phyloP scores from a whole-genome alignment of 2,113 vertebrate species.

The Ammospiza nelsoni region DNA sequence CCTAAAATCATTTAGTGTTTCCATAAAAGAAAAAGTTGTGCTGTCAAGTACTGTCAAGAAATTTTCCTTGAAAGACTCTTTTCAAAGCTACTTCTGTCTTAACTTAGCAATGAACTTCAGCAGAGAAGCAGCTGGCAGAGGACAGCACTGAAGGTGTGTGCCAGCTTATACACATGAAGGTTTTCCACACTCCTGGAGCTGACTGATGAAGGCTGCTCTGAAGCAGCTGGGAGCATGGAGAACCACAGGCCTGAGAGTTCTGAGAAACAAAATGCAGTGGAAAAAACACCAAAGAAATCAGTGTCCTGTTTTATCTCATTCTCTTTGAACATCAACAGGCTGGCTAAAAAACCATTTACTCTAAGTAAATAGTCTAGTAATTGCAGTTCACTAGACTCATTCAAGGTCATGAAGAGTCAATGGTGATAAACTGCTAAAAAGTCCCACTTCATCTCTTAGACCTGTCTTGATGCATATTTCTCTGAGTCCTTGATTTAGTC shows the following conservation, averaged over 20 bases:
- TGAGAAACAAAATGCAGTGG: not conserved
- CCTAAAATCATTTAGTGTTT: not conserved
- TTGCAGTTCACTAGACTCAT: not conserved
- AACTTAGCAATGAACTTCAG: not conserved
- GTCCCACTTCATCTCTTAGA: not conserved
- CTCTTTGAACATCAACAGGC: not conserved
- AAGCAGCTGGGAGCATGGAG: not conserved
- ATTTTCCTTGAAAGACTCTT: not conserved
- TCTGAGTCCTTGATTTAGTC: not conserved
- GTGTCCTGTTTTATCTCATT: not conserved
- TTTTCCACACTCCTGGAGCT: not conserved
- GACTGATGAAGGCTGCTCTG: not conserved
- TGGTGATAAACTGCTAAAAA: not conserved
- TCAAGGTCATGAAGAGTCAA: not conserved
- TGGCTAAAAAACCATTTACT: not conserved
- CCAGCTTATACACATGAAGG: not conserved
- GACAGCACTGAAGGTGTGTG: not conserved
- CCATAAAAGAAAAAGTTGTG: not conserved
- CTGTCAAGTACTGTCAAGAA: not conserved
- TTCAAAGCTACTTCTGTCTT: not conserved
- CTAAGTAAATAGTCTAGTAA: not conserved
- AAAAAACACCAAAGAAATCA: not conserved
- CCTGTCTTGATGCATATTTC: not conserved
- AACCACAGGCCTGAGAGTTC: not conserved
- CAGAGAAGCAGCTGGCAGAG: not conserved